phyloP scores from a whole-genome alignment of 2,888 invertebrate genomes.

The Palloptera scutellata region DNA sequence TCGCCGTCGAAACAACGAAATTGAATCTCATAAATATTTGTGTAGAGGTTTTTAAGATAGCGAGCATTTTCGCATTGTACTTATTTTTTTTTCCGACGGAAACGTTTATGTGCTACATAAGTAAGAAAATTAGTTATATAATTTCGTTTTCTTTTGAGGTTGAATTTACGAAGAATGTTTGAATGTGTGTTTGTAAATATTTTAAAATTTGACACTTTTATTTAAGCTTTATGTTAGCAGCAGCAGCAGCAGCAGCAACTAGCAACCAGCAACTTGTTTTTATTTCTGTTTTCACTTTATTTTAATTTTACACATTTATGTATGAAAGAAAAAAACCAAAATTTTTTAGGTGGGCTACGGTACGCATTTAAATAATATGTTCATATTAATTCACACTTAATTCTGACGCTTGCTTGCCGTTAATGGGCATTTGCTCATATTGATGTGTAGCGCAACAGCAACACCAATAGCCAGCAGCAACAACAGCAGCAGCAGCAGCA shows the following conservation, averaged over 20 bases:
- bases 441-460: neutral
- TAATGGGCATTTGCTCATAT: too few species aligned
- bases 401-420: slow-evolving; percentile 3
- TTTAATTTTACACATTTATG: neutral
- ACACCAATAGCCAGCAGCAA: neutral
- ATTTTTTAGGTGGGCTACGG: neutral
- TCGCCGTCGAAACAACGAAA: neutral
- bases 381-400: slow-evolving; percentile 27
- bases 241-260: neutral
- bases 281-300: neutral
- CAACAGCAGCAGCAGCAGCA: neutral
- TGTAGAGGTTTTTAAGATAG: too few species aligned
- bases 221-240: neutral
- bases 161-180: too few species aligned
- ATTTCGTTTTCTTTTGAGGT: too few species aligned
- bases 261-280: neutral
- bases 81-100: too few species aligned
- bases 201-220: neutral
- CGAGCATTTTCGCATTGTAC: too few species aligned
- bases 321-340: neutral
- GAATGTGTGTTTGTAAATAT: too few species aligned
- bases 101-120: too few species aligned
- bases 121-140: too few species aligned
- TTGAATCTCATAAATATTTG: too few species aligned
- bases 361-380: slow-evolving; percentile 11